Evolutionary conservation across 2,113 vertebrate genomes (phyloP), one percentile per base, ranked within the genome.

Genomic region (Grantiella picta): DNA sequence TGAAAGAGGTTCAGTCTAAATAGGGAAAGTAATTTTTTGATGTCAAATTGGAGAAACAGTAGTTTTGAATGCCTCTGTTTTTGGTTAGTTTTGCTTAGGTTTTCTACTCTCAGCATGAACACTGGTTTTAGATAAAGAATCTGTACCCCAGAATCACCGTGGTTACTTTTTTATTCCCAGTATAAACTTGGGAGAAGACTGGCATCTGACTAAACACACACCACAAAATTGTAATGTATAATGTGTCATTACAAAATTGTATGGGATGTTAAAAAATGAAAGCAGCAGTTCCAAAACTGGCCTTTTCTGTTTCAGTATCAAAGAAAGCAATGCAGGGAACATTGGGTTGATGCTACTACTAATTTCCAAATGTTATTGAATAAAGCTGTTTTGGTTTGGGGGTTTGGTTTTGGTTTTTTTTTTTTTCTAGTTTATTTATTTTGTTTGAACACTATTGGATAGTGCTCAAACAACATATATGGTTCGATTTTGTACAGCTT

Each of bases 401-500:
- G 5, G 6, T 16, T 47, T 47, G 5, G 23, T 6, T 28, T 38
- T 23, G 40, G 2, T 1, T 3, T 5, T 27, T n/a, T 53, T 17
- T n/a, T 52, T 60, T 11, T 44, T 19, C 17, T 8, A 36, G 3
- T 78, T 78, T 38, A 23, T 21, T 59, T 77, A 19, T 82, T 82
- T 88, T 71, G 3, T n/a, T n/a, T n/a, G n/a, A n/a, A n/a, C n/a
- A n/a, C n/a, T 68, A 9, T 11, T 70, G 36, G 5, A 23, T 63
- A 20, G 22, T 82, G 36, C 24, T 44, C 1, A 14, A 40, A 61
- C 13, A 60, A 56, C 8, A 5, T n/a, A 23, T 6, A 53, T 44
- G 7, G 9, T 35, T 89, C 7, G 17, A 83, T 95, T 91, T 90
- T 29, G 22, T 69, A 15, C 21, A 64, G 0, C 9, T 59, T 73